Evolutionary conservation across 2,113 vertebrate species (phyloP).

Genomic region (Stercorarius parasiticus): DNA sequence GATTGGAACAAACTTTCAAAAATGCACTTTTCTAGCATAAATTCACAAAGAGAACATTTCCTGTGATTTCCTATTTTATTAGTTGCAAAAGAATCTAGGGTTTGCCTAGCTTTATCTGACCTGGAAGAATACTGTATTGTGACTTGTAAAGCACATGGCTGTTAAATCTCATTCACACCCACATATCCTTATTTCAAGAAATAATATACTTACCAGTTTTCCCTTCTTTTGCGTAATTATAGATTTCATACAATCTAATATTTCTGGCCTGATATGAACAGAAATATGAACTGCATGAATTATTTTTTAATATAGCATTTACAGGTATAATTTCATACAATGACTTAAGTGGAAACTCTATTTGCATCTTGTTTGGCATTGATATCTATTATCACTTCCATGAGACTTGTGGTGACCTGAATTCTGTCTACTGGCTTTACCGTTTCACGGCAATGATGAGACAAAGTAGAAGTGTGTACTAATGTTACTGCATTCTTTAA

Average conservation of each 20-base stretch:
- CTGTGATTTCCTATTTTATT: background rate
- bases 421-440: background rate
- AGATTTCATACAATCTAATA: background rate
- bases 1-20: background rate
- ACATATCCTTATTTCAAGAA: background rate
- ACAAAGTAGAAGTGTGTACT: background rate
- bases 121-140: background rate
- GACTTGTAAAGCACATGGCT: background rate
- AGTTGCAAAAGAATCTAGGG: background rate
- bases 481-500: background rate
- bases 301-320: background rate
- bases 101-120: background rate
- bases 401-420: background rate
- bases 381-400: background rate
- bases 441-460: background rate
- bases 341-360: background rate
- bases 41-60: background rate
- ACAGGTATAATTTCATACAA: background rate
- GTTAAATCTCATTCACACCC: background rate
- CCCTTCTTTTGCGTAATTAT: background rate
- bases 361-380: background rate
- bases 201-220: background rate
- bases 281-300: background rate
- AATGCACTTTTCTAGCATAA: background rate
- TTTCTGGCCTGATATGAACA: background rate